Percentiles rank a stretch among this genome's conserved stretches.
Evolutionary conservation across 2,888 invertebrate genomes (phyloP).

Genomic region (Trilocha varians): DNA sequence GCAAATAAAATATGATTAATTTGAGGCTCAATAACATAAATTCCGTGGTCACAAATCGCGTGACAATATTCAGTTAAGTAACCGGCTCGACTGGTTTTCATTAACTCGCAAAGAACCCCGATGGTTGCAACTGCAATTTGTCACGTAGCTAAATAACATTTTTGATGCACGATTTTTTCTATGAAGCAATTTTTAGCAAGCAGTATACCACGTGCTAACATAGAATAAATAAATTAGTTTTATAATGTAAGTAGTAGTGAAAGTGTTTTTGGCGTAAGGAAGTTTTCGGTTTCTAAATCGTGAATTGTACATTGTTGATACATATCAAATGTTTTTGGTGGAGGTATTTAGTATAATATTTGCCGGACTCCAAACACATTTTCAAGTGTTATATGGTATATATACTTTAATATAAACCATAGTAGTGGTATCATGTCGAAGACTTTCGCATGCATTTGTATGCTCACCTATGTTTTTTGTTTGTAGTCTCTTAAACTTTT

Average conservation of each 20-base stretch:
- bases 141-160: slow-evolving; percentile 10
- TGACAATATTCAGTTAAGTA: slow-evolving; percentile 5
- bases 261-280: background rate
- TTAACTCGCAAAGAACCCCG: slow-evolving; percentile 6
- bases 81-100: slow-evolving; percentile 4
- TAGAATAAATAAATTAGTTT: background rate
- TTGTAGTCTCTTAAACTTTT: no score
- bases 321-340: no score
- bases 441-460: no score
- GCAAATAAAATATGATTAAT: background rate
- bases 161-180: slow-evolving; percentile 9
- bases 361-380: no score
- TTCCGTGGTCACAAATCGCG: slow-evolving; percentile 5
- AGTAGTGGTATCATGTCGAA: no score
- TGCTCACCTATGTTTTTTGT: no score
- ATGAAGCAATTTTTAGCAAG: background rate
- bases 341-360: no score
- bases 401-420: no score
- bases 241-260: background rate
- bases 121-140: slow-evolving; percentile 8
- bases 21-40: slow-evolving; percentile 1
- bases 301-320: background rate
- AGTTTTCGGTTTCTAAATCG: background rate
- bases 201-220: background rate
- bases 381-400: no score